Base-by-base conservation (phyloP, 2,113 vertebrate species). In the Urocitellus parryii region DNA sequence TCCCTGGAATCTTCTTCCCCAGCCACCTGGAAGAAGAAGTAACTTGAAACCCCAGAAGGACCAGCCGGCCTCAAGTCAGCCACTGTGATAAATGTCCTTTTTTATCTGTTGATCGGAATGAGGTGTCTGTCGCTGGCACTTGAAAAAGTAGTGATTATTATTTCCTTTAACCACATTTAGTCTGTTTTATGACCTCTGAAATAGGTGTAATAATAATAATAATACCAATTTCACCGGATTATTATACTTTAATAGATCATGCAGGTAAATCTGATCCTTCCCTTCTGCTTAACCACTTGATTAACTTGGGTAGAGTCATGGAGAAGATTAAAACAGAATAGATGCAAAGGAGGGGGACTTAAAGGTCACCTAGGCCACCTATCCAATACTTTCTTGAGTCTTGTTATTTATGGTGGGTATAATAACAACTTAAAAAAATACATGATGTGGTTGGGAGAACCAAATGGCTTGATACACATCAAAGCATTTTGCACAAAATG, bases 401-500 rank as follows among this genome's bases (percentile, higher is more conserved):
- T n/a, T 53, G 17, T 48, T 11, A n/a, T 91, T 84, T 4, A 42
- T 48, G 51, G 27, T 72, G 24, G 32, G 32, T 29, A 74, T 78
- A 61, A 90, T 17, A 90, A 25, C 29, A 68, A 63, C 27, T 48
- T 78, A 32, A 58, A 29, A 5, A 14, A 61, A 29, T 20, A 53
- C 1, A 17, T 65, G 8, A 17, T 63, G 4, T 53, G n/a, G 25
- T 32, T 68, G 32, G 48, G 37, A 80, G 11, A 45, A 70, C 93
- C 78, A 93, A 76, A 86, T 42, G 32, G 7, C 14, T 93, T 91
- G 68, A 56, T 48, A 4, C 25, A 22, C 32, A 68, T 94, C 80
- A 90, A 83, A 80, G 22, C 14, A 14, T 86, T 88, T 87, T 94
- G 84, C 85, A 58, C 42, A 92, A 87, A 80, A 90, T 74, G 1